Percentiles rank a stretch among this genome's conserved stretches.
Conservation (phyloP, 2,888 invertebrate species). For the Oeneis ivallda region DNA sequence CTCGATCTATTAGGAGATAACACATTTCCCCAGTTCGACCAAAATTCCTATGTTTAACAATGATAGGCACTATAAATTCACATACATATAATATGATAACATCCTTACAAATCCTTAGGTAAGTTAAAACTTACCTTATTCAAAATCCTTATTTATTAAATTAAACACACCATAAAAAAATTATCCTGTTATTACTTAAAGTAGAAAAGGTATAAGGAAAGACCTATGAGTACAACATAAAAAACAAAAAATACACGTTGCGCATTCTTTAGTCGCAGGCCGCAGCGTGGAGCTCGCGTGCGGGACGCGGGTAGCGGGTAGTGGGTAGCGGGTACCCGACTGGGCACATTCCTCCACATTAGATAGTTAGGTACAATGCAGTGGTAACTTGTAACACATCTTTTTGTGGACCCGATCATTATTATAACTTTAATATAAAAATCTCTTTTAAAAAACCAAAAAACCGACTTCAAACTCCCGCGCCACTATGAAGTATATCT, state of each 20-base stretch:
- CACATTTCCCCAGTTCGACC: neutral
- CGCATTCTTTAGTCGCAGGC: slow-evolving; percentile 1
- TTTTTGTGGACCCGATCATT: neutral
- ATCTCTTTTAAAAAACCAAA: no score
- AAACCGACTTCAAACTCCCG: no score
- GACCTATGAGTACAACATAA: no score
- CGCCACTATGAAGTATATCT: no score
- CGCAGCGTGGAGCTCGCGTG: neutral
- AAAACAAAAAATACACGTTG: neutral
- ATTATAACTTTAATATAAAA: no score
- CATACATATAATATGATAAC: no score
- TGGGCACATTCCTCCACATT: slow-evolving; percentile 6
- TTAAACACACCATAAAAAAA: no score
- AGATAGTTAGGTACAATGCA: neutral
- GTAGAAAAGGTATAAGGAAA: slow-evolving; percentile 5
- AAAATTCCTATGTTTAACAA: neutral
- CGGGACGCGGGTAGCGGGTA: neutral
- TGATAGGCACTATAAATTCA: neutral
- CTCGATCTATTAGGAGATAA: neutral
- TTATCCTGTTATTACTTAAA: neutral
- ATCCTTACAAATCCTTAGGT: no score
- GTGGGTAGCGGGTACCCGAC: neutral
- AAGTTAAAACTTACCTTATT: no score
- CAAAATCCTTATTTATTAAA: no score
- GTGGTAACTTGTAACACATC: neutral